phyloP scores from a whole-genome alignment of 1,140 invertebrate genomes.

The Achroia grisella region DNA sequence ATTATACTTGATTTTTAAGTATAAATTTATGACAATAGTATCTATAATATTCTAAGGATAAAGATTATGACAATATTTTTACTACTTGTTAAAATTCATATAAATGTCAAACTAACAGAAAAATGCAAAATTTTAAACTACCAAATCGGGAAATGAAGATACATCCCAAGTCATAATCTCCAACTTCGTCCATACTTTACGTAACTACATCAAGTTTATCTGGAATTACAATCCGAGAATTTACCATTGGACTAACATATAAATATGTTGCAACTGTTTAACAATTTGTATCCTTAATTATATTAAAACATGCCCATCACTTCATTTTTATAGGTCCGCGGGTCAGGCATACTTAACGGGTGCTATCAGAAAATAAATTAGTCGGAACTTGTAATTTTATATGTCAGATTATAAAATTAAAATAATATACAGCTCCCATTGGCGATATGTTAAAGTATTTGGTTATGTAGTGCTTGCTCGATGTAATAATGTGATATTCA shows the following conservation, averaged over 20 bases:
- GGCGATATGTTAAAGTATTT: neutral
- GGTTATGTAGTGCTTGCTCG: conserved; percentile 4
- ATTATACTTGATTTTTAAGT: too few species aligned
- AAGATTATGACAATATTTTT: too few species aligned
- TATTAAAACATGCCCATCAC: conserved; percentile 2
- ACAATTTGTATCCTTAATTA: too few species aligned
- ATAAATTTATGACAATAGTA: too few species aligned
- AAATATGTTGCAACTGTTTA: too few species aligned
- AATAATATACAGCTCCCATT: conserved; percentile 9
- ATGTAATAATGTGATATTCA: conserved; percentile 25
- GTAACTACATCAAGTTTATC: conserved; percentile 3
- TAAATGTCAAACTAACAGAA: too few species aligned
- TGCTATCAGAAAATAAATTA: conserved; percentile 15
- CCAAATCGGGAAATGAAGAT: too few species aligned
- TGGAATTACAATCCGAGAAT: conserved; percentile 1
- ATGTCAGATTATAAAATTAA: conserved; percentile 18
- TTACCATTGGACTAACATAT: too few species aligned
- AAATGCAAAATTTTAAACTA: too few species aligned
- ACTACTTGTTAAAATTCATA: too few species aligned
- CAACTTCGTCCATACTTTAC: conserved; percentile 7
- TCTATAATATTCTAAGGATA: too few species aligned
- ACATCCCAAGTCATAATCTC: conserved; percentile 1
- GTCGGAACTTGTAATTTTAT: conserved; percentile 19
- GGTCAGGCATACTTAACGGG: conserved; percentile 7
- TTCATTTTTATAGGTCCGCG: neutral